Evolutionary conservation across 2,888 invertebrate species (phyloP).

Genomic region (Diloba caeruleocephala): DNA sequence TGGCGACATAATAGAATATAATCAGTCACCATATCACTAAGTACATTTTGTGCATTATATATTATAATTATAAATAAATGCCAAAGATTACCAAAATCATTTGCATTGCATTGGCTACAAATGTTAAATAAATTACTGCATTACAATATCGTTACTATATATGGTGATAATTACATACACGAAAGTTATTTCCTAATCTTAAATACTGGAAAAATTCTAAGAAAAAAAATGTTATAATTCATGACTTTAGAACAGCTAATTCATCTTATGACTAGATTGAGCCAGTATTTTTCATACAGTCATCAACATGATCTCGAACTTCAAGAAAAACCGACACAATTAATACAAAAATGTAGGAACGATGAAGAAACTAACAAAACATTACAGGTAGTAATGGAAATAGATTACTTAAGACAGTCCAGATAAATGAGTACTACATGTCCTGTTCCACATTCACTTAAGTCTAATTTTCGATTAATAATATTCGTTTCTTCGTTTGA

Average conservation of each 20-base stretch:
- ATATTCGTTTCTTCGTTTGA: slow-evolving; percentile 85
- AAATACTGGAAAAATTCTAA: slow-evolving; percentile 79
- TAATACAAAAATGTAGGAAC: slow-evolving; percentile 86
- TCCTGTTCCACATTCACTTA: slow-evolving; percentile 78
- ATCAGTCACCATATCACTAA: slow-evolving; percentile 77
- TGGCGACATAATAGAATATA: slow-evolving; percentile 65
- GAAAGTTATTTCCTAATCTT: slow-evolving; percentile 71
- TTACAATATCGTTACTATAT: slow-evolving; percentile 72
- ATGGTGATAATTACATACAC: slow-evolving; percentile 71
- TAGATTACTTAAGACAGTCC: slow-evolving; percentile 67
- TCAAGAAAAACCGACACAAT: slow-evolving; percentile 83
- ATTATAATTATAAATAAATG: slow-evolving; percentile 79
- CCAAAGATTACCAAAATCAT: slow-evolving; percentile 73
- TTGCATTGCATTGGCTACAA: slow-evolving; percentile 73
- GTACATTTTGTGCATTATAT: slow-evolving; percentile 87
- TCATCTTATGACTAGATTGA: slow-evolving; percentile 89
- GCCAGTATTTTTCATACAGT: slow-evolving; percentile 83
- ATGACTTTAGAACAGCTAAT: slow-evolving; percentile 84
- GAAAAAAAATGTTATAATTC: slow-evolving; percentile 75
- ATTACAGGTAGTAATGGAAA: slow-evolving; percentile 54
- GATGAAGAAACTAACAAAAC: slow-evolving; percentile 75
- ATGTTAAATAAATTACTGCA: slow-evolving; percentile 69
- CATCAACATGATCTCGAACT: slow-evolving; percentile 73
- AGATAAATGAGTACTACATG: slow-evolving; percentile 68
- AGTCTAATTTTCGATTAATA: slow-evolving; percentile 82